Evolutionary conservation across 2,797 vertebrate species (phyloP).

Genomic region (Lagodon rhomboides): DNA sequence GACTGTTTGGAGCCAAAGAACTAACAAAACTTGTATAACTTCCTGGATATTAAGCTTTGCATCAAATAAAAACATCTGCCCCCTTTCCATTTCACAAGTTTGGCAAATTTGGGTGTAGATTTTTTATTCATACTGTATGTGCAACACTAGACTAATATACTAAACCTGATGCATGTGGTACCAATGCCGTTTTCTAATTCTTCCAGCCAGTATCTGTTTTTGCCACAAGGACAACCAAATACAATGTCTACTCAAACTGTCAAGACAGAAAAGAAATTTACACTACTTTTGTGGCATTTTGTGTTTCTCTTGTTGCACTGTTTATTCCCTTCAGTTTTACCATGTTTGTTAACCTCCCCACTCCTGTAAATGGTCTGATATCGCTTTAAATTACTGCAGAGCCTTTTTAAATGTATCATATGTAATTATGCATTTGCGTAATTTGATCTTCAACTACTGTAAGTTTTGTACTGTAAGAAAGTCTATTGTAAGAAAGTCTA

Average conservation of each 20-base stretch:
- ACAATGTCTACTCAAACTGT: conserved; percentile 30
- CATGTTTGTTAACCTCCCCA: conserved; percentile 44
- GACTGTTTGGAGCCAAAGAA: conserved; percentile 57
- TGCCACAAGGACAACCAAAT: conserved; percentile 56
- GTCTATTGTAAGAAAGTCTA: conserved; percentile 93
- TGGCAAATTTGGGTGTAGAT: neutral
- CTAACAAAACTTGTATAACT: neutral
- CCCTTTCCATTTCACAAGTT: neutral
- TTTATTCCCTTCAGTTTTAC: conserved; percentile 53
- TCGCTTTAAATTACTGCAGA: conserved; percentile 88
- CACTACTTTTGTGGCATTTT: conserved; percentile 49
- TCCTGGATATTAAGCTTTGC: conserved; percentile 1
- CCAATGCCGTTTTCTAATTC: conserved; percentile 42
- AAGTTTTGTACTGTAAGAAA: conserved; percentile 95
- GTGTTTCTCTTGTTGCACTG: conserved; percentile 56
- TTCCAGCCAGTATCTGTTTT: conserved; percentile 22
- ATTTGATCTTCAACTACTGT: conserved; percentile 91
- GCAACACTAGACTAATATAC: conserved; percentile 41
- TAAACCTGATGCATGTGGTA: conserved; percentile 56
- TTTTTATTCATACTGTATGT: neutral
- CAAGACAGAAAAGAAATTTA: conserved; percentile 42
- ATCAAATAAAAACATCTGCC: neutral
- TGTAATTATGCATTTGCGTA: conserved; percentile 92
- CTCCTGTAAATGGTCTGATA: conserved; percentile 84
- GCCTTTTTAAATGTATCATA: conserved; percentile 92